A percentile compares a stretch with the other conserved stretches of the same genome.
These are phyloP conservation scores for Poeciliopsis infans DNA, from an alignment of 2,797 vertebrate genomes.

Conservation along the genomic window DNA sequence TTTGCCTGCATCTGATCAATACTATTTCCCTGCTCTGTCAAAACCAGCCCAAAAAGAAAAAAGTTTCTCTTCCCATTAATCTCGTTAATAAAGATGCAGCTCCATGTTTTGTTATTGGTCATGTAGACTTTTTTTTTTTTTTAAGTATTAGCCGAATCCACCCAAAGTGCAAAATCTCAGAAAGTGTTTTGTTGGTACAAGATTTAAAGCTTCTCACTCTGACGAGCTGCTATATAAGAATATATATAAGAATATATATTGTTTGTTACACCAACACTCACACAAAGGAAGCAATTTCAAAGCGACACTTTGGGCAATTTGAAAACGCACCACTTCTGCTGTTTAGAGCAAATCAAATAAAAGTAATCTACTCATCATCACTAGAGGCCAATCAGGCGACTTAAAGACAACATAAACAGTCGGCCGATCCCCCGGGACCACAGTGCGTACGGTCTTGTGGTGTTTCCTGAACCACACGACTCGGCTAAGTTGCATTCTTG, in stretches of 20 bases:
- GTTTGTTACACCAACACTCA: neutral
- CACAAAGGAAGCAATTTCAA: neutral
- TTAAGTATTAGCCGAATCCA: neutral
- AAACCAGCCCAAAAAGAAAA: too few relatives aligned
- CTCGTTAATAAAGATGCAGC: neutral
- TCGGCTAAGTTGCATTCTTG: slow-evolving; percentile 43
- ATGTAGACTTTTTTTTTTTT: neutral
- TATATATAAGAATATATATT: neutral
- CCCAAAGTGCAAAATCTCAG: neutral
- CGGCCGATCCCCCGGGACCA: slow-evolving; percentile 35
- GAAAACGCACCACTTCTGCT: neutral
- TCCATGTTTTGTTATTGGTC: neutral
- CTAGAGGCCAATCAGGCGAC: slow-evolving; percentile 15
- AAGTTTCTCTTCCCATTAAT: neutral
- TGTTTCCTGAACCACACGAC: slow-evolving; percentile 63
- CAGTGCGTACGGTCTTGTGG: slow-evolving; percentile 38
- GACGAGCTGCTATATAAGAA: neutral
- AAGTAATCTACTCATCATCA: slow-evolving; percentile 24
- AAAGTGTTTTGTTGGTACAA: neutral
- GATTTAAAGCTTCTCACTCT: neutral
- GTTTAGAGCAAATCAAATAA: slow-evolving; percentile 1
- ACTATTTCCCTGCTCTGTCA: neutral
- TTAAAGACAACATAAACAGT: slow-evolving; percentile 47
- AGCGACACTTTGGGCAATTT: neutral
- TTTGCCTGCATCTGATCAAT: neutral